Evolutionary conservation across 2,797 vertebrate genomes (phyloP).

Genomic region (Taenioides sp.): DNA sequence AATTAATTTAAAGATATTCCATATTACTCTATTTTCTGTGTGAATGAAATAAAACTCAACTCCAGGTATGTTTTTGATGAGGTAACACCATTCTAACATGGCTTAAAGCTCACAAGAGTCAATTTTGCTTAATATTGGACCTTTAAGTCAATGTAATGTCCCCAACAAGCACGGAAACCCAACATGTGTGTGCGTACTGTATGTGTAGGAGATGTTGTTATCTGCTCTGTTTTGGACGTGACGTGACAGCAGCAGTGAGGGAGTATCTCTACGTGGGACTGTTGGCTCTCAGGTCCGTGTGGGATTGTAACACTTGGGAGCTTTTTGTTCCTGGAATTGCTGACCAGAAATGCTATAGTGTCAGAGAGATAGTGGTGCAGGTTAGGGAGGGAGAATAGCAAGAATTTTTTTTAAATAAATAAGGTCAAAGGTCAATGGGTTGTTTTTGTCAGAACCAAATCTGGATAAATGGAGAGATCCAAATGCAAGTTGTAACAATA

Average conservation of each 20-base stretch:
- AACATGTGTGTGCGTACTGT: not conserved
- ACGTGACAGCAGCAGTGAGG: constrained; percentile 53
- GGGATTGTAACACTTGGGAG: constrained; percentile 9
- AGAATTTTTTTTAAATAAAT: not conserved
- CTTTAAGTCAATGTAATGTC: no score
- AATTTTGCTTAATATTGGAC: no score
- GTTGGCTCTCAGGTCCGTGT: constrained; percentile 26
- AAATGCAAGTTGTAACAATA: not conserved
- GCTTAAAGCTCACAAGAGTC: no score
- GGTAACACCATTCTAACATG: no score
- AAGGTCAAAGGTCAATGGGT: not conserved
- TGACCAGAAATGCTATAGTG: constrained; percentile 8
- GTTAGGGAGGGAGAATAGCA: not conserved
- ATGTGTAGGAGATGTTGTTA: constrained; percentile 55
- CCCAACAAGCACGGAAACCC: no score
- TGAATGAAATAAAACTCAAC: no score
- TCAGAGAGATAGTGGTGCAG: constrained; percentile 10
- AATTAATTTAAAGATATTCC: no score
- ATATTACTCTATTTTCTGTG: no score
- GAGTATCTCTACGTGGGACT: constrained; percentile 42
- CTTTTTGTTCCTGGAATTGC: constrained; percentile 28
- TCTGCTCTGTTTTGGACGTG: constrained; percentile 71
- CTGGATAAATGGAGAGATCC: not conserved
- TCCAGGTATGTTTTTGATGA: no score
- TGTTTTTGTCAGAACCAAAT: not conserved